Percentiles rank a stretch among this genome's conserved stretches.
These are phyloP conservation scores for Conchocele bisecta DNA, from an alignment of 2,888 invertebrate genomes.

Conservation along the genomic window DNA sequence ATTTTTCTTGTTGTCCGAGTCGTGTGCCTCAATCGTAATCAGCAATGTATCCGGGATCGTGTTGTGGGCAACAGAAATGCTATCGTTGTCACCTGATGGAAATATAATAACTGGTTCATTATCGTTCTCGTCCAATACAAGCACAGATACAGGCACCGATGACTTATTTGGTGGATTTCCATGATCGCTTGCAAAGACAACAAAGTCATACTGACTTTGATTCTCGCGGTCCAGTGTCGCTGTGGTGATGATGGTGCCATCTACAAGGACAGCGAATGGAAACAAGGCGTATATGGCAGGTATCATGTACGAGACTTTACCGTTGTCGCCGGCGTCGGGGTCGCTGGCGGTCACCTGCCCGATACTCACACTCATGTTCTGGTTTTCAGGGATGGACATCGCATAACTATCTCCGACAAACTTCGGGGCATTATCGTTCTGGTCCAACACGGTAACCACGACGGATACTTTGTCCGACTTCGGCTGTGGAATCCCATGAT, in stretches of 20 bases:
- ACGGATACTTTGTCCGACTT: slow-evolving; percentile 51
- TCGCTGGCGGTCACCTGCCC: slow-evolving; percentile 58
- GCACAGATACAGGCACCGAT: slow-evolving; percentile 61
- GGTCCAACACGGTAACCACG: slow-evolving; percentile 53
- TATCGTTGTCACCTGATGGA: slow-evolving; percentile 66
- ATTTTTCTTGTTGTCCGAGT: slow-evolving; percentile 58
- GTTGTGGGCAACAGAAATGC: slow-evolving; percentile 60
- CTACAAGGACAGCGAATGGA: slow-evolving; percentile 63
- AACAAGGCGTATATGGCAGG: slow-evolving; percentile 35
- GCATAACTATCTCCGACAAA: slow-evolving; percentile 58
- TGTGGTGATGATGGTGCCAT: slow-evolving; percentile 65
- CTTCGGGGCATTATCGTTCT: slow-evolving; percentile 60
- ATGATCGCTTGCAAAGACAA: slow-evolving; percentile 64
- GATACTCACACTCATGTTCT: slow-evolving; percentile 44
- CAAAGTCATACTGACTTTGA: slow-evolving; percentile 56
- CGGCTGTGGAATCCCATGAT: slow-evolving; percentile 31
- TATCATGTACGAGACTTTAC: slow-evolving; percentile 52
- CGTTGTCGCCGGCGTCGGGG: slow-evolving; percentile 66
- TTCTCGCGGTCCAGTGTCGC: slow-evolving; percentile 65
- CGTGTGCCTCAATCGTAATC: slow-evolving; percentile 50
- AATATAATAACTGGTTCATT: slow-evolving; percentile 70
- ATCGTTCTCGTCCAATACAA: slow-evolving; percentile 68
- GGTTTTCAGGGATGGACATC: slow-evolving; percentile 60
- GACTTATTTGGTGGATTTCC: slow-evolving; percentile 61
- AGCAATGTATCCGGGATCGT: slow-evolving; percentile 44